Percentiles rank a stretch among this genome's conserved stretches.
Conservation (phyloP, 2,797 vertebrate species). For the Hipposideros larvatus region DNA sequence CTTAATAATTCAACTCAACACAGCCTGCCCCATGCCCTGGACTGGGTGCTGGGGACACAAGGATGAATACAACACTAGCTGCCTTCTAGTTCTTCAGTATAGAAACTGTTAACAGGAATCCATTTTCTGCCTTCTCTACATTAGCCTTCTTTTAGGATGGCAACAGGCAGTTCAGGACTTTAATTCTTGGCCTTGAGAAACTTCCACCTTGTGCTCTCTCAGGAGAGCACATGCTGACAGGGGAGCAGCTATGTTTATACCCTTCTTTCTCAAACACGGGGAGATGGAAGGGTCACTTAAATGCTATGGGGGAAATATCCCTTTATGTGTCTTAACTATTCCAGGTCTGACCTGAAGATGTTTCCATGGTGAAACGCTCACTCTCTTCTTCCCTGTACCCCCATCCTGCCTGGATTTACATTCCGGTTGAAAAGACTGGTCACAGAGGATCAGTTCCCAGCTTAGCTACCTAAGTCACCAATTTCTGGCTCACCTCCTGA, state of each 20-base stretch:
- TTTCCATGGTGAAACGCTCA: slow-evolving; percentile 9
- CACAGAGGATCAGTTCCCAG: slow-evolving; percentile 63
- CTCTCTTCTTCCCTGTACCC: background rate
- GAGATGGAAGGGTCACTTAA: slow-evolving; percentile 21
- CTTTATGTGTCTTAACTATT: slow-evolving; percentile 51
- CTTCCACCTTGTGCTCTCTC: slow-evolving; percentile 19
- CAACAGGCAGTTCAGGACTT: slow-evolving; percentile 45
- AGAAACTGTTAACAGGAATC: slow-evolving; percentile 43
- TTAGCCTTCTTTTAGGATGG: slow-evolving; percentile 55
- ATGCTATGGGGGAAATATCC: background rate
- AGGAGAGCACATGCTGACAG: slow-evolving; percentile 15
- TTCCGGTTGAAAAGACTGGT: slow-evolving; percentile 45
- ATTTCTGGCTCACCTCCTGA: slow-evolving; percentile 62
- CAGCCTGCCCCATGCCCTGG: background rate
- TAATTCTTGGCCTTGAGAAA: slow-evolving; percentile 49
- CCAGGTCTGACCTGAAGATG: slow-evolving; percentile 1
- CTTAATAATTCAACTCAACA: slow-evolving; percentile 48
- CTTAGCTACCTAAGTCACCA: slow-evolving; percentile 62
- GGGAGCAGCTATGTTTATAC: slow-evolving; percentile 16
- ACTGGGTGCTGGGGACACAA: background rate
- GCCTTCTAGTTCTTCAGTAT: background rate
- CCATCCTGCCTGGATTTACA: slow-evolving; percentile 38
- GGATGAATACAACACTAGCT: background rate
- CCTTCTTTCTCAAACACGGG: slow-evolving; percentile 46
- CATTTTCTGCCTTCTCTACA: slow-evolving; percentile 23